These are phyloP conservation scores for Mythimna ferrago DNA, from an alignment of 2,888 invertebrate species.

Conservation along the genomic window DNA sequence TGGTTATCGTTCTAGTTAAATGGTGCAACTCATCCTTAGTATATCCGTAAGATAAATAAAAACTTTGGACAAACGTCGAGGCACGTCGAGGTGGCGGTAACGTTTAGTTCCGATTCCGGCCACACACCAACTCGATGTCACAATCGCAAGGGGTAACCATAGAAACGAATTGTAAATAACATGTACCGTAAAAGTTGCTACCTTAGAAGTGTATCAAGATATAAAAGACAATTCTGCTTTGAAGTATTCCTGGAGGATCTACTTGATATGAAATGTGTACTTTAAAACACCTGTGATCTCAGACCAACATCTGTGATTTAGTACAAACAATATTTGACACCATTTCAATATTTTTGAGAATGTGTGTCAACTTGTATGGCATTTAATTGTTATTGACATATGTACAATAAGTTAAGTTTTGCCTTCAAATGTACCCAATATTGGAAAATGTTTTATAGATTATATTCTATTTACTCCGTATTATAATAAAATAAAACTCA, in stretches of 20 bases:
- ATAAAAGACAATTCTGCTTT: not conserved
- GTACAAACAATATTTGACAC: not conserved
- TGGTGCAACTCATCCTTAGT: no score
- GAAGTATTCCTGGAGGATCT: slow-evolving; percentile 8
- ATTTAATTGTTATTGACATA: not conserved
- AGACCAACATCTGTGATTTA: not conserved
- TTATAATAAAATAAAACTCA: not conserved
- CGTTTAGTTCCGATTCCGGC: no score
- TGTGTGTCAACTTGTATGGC: not conserved
- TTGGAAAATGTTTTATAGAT: slow-evolving; percentile 1
- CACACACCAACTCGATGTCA: not conserved
- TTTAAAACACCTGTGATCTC: not conserved
- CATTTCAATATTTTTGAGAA: not conserved
- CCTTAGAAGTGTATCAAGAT: slow-evolving; percentile 4
- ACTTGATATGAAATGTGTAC: slow-evolving; percentile 19
- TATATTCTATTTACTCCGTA: not conserved
- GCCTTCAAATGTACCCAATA: slow-evolving; percentile 2
- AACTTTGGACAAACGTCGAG: no score
- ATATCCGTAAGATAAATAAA: no score
- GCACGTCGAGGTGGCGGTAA: no score
- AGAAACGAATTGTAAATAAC: slow-evolving; percentile 51
- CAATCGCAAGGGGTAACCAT: slow-evolving; percentile 43
- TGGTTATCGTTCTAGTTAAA: no score
- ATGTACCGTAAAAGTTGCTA: slow-evolving; percentile 10
- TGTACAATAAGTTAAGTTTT: not conserved